These are phyloP conservation scores for Tachyglossus aculeatus DNA, from an alignment of 2,797 vertebrate genomes.

Conservation along the genomic window DNA sequence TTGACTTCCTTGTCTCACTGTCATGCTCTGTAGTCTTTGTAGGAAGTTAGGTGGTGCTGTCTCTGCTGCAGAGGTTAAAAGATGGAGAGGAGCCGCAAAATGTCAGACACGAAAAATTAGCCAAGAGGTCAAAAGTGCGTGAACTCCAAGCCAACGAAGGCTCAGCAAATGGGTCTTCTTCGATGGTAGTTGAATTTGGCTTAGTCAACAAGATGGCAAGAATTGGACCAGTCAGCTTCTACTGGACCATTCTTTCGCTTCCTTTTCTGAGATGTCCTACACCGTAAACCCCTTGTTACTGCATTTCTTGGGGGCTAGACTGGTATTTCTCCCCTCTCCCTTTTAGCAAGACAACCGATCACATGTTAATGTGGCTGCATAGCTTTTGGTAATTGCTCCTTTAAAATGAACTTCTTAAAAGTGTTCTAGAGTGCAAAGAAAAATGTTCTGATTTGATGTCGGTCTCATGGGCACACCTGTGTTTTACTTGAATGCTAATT, in stretches of 20 bases:
- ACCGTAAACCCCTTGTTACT: neutral
- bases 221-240: neutral
- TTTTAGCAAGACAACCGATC: neutral
- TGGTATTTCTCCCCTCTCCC: neutral
- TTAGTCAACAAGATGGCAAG: neutral
- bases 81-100: neutral
- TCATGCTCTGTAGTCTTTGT: slow-evolving; percentile 94
- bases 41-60: slow-evolving; percentile 94
- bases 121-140: neutral
- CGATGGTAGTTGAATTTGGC: slow-evolving; percentile 24
- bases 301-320: neutral
- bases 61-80: slow-evolving; percentile 77
- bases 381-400: neutral
- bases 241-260: neutral
- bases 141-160: neutral
- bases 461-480: neutral
- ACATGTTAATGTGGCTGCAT: neutral
- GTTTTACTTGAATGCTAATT: neutral
- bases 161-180: neutral
- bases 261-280: neutral
- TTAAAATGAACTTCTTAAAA: slow-evolving; percentile 11
- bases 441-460: neutral
- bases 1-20: slow-evolving; percentile 95
- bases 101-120: neutral
- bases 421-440: too few relatives aligned